A percentile compares a stretch with the other conserved stretches of the same genome.
Evolutionary conservation across 1,140 invertebrate species (phyloP).

Genomic region (Venturia canescens): DNA sequence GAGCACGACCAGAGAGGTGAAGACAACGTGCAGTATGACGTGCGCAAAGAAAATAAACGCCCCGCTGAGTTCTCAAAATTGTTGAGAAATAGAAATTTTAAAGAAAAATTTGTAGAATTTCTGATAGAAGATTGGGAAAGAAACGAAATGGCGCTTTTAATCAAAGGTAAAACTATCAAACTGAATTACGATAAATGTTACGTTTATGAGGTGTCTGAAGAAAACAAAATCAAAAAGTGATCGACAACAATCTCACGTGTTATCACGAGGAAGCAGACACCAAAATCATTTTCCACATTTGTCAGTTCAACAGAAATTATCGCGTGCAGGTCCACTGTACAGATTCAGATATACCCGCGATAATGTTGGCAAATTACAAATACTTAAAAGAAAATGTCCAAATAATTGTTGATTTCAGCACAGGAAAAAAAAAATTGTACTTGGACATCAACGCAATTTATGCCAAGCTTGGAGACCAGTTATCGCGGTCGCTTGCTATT

Average conservation of each 20-base stretch:
- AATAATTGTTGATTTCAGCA: slow-evolving; percentile 52
- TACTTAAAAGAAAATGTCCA: slow-evolving; percentile 44
- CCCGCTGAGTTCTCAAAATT: no score
- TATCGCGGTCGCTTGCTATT: slow-evolving; percentile 50
- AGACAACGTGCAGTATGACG: no score
- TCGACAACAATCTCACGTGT: slow-evolving; percentile 51
- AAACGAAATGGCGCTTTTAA: no score
- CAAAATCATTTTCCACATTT: no score
- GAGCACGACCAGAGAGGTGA: no score
- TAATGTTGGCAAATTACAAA: slow-evolving; percentile 55
- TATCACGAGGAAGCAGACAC: no score
- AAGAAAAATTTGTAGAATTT: no score
- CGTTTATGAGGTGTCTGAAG: slow-evolving; percentile 43
- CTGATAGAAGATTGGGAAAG: no score
- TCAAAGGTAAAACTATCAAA: no score
- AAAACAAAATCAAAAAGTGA: slow-evolving; percentile 48
- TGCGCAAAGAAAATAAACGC: no score
- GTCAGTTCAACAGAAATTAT: slow-evolving; percentile 50
- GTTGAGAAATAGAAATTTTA: no score
- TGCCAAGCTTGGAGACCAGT: slow-evolving; percentile 52
- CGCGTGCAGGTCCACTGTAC: slow-evolving; percentile 52
- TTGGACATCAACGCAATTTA: slow-evolving; percentile 51
- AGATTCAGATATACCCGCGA: slow-evolving; percentile 55
- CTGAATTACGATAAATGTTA: no score
- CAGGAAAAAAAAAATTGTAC: slow-evolving; percentile 50